Evolutionary conservation across 1,140 invertebrate genomes (phyloP).

Genomic region (Telenomus remus): DNA sequence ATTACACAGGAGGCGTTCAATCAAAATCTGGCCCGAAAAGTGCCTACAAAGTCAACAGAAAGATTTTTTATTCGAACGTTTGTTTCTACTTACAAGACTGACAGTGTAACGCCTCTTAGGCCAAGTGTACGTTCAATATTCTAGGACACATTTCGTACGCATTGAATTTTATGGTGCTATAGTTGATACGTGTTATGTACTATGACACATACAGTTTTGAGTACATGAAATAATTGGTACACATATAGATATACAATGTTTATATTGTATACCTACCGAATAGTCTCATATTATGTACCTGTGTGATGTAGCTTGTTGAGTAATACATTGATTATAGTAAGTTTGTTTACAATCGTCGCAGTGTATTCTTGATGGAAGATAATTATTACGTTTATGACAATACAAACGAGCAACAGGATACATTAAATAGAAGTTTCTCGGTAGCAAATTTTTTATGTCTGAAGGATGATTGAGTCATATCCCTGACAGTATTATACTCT

Average conservation of each 20-base stretch:
- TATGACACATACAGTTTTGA: conserved; percentile 68
- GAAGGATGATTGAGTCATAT: no score
- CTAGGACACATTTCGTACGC: conserved; percentile 74
- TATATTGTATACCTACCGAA: conserved; percentile 70
- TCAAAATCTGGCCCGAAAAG: conserved; percentile 70
- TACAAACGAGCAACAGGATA: no score
- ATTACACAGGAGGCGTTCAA: conserved; percentile 48
- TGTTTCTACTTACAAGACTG: conserved; percentile 75
- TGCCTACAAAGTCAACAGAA: conserved; percentile 62
- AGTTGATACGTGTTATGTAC: conserved; percentile 73
- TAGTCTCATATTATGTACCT: conserved; percentile 69
- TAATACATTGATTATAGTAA: conserved; percentile 71
- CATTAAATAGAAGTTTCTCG: no score
- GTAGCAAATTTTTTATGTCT: no score
- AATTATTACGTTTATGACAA: no score
- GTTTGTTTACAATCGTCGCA: conserved; percentile 67
- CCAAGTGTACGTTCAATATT: conserved; percentile 70
- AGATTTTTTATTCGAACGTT: conserved; percentile 64
- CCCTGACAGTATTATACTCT: no score
- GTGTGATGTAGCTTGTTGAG: conserved; percentile 70
- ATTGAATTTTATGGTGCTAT: conserved; percentile 73
- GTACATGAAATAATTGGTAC: conserved; percentile 65
- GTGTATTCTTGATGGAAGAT: conserved; percentile 69
- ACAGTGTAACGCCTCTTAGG: conserved; percentile 72
- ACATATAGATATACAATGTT: conserved; percentile 67